Base-by-base conservation (phyloP, 2,113 vertebrate genomes). In the Coracopsis vasa region DNA sequence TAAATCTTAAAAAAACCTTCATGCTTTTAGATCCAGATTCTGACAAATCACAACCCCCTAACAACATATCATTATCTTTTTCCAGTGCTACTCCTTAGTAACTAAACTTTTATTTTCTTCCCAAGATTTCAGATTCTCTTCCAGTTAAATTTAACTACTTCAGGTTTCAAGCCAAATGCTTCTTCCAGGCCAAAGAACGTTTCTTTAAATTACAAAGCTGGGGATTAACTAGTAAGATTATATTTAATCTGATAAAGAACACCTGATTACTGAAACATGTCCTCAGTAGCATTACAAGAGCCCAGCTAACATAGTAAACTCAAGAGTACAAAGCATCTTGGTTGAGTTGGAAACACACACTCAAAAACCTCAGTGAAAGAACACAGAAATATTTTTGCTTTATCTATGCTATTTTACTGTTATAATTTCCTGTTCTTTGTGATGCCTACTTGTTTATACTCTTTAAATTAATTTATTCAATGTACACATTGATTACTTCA, bases 401-500 rank as follows among this genome's bases (percentile, higher is more conserved):
- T 60, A 64, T 6, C 27, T 56, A 51, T 23, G 28, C 47, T 82
- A 44, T 48, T 86, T 80, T 61, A 12, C 4, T 72, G 18, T 29
- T 35, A 5, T 0, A 7, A 60, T 47, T 61, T 80, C 37, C 61
- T 37, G 7, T 9, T 45, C 25, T 37, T 88, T 67, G 58, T 80
- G 25, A 58, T 45, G 25, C 33, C 35, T 56, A 23, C 5, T 44
- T 13, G 4, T 69, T 77, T 53, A 66, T 12, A 67, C 7, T 14
- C 24, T 70, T 70, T 37, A 87, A 82, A 82, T 82, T 21, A 54
- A 60, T 9, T 37, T 69, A 47, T 20, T 80, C 74, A 47, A 86
- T 10, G 13, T 41, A 77, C 1, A 2, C 29, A 51, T 0, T 29
- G 48, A 41, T 41, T 33, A 79, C 0, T 1, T 27, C 48, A 73